phyloP scores from a whole-genome alignment of 2,113 vertebrate species.

The Typhlomys cinereus region DNA sequence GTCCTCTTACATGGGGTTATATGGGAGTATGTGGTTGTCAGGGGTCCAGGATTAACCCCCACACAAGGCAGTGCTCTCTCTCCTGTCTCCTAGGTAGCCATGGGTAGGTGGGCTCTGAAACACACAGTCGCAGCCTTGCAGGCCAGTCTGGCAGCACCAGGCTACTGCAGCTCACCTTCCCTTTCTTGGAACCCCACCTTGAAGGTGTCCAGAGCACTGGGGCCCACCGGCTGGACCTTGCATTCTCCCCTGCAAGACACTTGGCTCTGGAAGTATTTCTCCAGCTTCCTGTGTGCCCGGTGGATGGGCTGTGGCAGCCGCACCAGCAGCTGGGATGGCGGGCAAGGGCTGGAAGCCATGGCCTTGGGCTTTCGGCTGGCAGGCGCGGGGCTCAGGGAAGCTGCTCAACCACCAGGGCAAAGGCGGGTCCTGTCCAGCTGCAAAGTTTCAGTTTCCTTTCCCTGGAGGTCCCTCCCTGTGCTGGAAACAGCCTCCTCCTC shows the following conservation, averaged over 20 bases:
- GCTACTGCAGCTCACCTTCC: conserved; percentile 79
- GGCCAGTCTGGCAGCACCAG: background rate
- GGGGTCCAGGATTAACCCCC: too few relatives aligned
- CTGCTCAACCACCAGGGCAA: fast-evolving
- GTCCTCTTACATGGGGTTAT: background rate
- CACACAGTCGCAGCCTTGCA: too few relatives aligned
- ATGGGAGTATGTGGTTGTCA: background rate
- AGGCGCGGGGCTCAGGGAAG: fast-evolving
- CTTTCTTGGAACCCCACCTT: conserved; percentile 82
- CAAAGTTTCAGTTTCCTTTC: too few relatives aligned
- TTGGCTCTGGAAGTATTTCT: conserved; percentile 89
- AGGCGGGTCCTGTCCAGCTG: background rate
- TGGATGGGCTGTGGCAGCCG: background rate
- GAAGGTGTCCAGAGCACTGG: conserved; percentile 59
- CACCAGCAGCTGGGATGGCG: conserved; percentile 65
- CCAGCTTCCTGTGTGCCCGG: conserved; percentile 79
- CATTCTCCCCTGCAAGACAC: conserved; percentile 89
- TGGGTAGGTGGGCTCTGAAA: background rate
- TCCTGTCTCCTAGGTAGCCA: background rate
- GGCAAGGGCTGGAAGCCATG: background rate
- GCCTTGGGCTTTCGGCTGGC: fast-evolving
- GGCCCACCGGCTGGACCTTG: conserved; percentile 27
- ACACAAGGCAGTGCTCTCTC: background rate
- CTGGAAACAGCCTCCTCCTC: too few relatives aligned
- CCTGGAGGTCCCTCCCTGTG: too few relatives aligned